Evolutionary conservation across 2,113 vertebrate species (phyloP), one percentile per base, ranked within the genome.

Genomic region (Oreochromis niloticus): DNA sequence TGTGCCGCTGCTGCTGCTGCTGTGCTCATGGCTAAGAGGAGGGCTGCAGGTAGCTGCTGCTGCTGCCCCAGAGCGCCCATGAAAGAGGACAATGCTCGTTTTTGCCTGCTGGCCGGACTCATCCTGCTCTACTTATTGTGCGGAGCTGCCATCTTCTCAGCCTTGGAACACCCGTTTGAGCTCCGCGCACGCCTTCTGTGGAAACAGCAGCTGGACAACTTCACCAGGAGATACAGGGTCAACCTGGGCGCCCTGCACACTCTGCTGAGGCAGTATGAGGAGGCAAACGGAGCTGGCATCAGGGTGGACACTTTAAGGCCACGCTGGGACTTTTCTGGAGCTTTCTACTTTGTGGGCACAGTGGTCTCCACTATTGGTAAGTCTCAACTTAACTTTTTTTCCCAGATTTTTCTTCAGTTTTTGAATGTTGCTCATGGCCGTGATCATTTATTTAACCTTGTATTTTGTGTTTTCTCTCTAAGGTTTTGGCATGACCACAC

Each of bases 401-500:
- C 43, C 10, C 10, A 9, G 27, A 32, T n/a, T 50, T 50, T 78
- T 52, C 17, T 78, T 78, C 17, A 52, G 16, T 52, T 19, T 19
- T 50, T 27, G 9, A 22, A 30, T 75, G 41, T 75, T 50, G 24
- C 43, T 75, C 46, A 50, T 0, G 0, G 12, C 1, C 3, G 5
- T 78, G 57, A 87, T 41, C 54, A 50, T 90, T 91, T 36, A 43
- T 89, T 91, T 36, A 50, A 43, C 8, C 27, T 85, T 46, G 75
- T 17, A 9, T 43, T 36, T 84, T 41, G 13, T 73, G 3, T 39
- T 68, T 85, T 85, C 24, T 89, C 55, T 86, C 82, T 36, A 97
- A 68, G 97, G 97, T 10, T 97, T 97, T 84, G 96, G 97, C 32
- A 97, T 97, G 97, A 96, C 95, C 54, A 97, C 97, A 6, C 97